A percentile compares a stretch with the other conserved stretches of the same genome.
These are phyloP conservation scores for Perodicticus potto DNA, from an alignment of 2,797 vertebrate species.

Conservation along the genomic window DNA sequence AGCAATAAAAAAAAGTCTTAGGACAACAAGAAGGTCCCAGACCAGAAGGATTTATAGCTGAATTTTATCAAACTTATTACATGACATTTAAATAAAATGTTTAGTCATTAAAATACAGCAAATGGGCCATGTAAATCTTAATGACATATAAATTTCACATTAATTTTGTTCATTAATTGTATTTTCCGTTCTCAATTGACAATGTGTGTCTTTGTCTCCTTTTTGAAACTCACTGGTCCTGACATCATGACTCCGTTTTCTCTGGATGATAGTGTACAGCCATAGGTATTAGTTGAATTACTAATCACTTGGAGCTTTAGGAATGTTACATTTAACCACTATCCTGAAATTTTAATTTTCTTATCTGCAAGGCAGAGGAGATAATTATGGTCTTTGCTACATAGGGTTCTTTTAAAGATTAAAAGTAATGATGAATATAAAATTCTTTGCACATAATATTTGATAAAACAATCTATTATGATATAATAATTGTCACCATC, in stretches of 20 bases:
- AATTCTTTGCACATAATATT: not conserved
- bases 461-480: not conserved
- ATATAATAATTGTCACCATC: not conserved
- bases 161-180: not conserved
- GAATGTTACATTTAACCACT: not conserved
- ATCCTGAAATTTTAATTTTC: not conserved
- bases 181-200: not conserved
- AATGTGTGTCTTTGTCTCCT: not conserved
- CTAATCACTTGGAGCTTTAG: not conserved
- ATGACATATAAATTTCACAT: not conserved
- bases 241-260: not conserved
- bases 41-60: too few species aligned
- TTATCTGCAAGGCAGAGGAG: not conserved
- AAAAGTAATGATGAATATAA: not conserved
- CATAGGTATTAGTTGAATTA: not conserved
- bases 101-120: conserved; percentile 15
- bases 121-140: not conserved
- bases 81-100: not conserved
- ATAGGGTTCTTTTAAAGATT: not conserved
- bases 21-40: too few species aligned
- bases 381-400: not conserved
- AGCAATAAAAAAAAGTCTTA: not conserved
- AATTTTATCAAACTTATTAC: not conserved
- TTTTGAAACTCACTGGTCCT: not conserved
- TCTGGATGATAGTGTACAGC: not conserved